Evolutionary conservation across 2,888 invertebrate species (phyloP), one percentile per base, ranked within the genome.

Genomic region (Volucella zonaria): DNA sequence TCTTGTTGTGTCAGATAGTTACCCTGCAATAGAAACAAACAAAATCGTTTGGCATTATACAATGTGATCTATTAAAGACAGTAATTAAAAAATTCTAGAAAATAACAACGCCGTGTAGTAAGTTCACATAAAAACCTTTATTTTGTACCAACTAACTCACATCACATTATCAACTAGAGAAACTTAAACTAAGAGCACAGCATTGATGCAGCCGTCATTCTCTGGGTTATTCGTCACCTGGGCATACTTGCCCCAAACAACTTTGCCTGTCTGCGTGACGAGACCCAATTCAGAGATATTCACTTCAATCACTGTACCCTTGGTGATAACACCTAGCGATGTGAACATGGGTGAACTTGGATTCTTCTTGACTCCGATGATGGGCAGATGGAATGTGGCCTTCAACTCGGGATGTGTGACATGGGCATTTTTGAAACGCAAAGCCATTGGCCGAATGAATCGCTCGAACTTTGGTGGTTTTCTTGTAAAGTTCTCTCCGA

Each of bases 231-330:
- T 99, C 0, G 99, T 99, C 15, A 99, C 99, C 92, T 99, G 99
- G 0, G 99, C 99, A 91, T 98, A 99, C 93, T 99, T 99, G 79
- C 99, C 99, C 99, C 99, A 99, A 0, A 99, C 98, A 61, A 99
- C 98, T 94, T 99, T 99, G 81, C 99, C 99, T 9, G 97, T 97
- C 91, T 99, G 98, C 0, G 99, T 99, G 1, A 99, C 99, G 85
- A 99, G 93, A 93, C 99, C 99, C 86, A 99, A 93, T 92, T 99
- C 99, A 8, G 98, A 98, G 88, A 99, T 98, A 91, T 99, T 99
- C 0, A 99, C 96, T 94, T 99, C 99, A 78, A 99, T 96, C 0
- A 99, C 95, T 1, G 99, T 99, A 91, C 99, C 99, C 93, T 99
- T 99, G 0, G 99, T 99, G 67, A 99, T 99, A 3, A 99, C 99